A percentile compares a stretch with the other conserved stretches of the same genome.
These are phyloP conservation scores for Euura lappo DNA, from an alignment of 1,140 invertebrate species.

Conservation along the genomic window DNA sequence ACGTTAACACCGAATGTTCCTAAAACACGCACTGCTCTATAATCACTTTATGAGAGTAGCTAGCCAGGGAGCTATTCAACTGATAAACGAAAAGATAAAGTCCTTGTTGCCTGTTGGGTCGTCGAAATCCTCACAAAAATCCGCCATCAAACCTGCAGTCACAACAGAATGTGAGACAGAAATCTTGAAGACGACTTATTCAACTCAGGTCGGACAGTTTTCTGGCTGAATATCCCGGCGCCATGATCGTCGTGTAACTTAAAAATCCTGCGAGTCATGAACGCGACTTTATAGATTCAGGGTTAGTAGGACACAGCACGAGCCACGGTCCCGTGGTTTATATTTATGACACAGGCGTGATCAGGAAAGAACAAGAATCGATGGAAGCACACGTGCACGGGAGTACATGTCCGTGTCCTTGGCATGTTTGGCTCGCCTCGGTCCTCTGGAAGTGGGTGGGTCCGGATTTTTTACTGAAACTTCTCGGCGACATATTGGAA, in stretches of 20 bases:
- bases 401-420: constrained; percentile 3
- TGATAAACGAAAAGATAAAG: background rate
- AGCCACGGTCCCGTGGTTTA: background rate
- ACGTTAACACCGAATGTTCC: background rate
- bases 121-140: no score
- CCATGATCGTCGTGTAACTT: no score
- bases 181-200: no score
- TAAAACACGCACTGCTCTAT: background rate
- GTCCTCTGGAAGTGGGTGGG: background rate
- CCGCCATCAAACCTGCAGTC: no score
- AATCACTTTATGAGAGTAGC: background rate
- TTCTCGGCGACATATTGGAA: constrained; percentile 7
- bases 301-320: background rate
- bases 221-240: no score
- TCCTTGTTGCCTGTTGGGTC: background rate
- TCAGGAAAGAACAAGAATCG: constrained; percentile 1
- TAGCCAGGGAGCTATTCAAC: background rate
- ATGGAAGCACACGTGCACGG: constrained; percentile 8
- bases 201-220: no score
- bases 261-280: background rate
- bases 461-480: no score
- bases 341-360: constrained; percentile 12
- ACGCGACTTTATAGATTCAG: background rate
- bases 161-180: no score
- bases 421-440: background rate